Base-by-base conservation (phyloP, 2,113 vertebrate genomes). In the Anthoscopus minutus region DNA sequence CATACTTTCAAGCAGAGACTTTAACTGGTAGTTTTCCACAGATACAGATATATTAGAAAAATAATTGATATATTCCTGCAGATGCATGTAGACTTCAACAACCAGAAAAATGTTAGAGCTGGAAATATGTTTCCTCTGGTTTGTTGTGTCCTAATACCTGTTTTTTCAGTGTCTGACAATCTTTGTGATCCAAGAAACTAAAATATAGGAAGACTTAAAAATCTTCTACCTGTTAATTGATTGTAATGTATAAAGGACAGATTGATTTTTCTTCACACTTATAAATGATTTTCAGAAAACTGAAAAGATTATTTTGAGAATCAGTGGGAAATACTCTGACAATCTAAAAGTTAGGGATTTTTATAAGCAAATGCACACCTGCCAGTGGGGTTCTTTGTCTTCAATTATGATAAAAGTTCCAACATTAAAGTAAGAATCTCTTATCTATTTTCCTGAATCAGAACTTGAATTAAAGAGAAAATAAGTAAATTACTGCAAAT, bases 341-440 rank as follows among this genome's bases (percentile, higher is more conserved):
- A 62, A 21, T 35, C 30, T 18, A 2, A 31, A 33, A 57, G 1
- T 10, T 12, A 22, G 16, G 6, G 2, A 4, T 2, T 70, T 71
- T 60, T 28, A 31, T 3, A 27, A 50, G 30, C 35, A 66, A 77
- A 69, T 40, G 24, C 5, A 62, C 4, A 24, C 6, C 12, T 79
- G 24, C 4, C 38, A 70, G 6, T 0, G 16, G 1, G 0, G 2
- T 15, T 28, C 20, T 77, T 69, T 62, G 13, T 42, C 50, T 79
- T 50, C 2, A 2, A 10, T 6, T 37, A 31, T 38, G 27, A 66
- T 21, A 76, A 88, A 88, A 56, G 22, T 66, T 76, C 28, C 30
- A 85, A 3, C 2, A 38, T 1, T 61, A 35, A 74, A n/a, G 7
- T 24, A 66, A 38, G 16, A 67, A 48, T 58, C n/a, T 40, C 13